Evolutionary conservation across 2,888 invertebrate genomes (phyloP), one percentile per base, ranked within the genome.

Genomic region (Tiphia femorata): DNA sequence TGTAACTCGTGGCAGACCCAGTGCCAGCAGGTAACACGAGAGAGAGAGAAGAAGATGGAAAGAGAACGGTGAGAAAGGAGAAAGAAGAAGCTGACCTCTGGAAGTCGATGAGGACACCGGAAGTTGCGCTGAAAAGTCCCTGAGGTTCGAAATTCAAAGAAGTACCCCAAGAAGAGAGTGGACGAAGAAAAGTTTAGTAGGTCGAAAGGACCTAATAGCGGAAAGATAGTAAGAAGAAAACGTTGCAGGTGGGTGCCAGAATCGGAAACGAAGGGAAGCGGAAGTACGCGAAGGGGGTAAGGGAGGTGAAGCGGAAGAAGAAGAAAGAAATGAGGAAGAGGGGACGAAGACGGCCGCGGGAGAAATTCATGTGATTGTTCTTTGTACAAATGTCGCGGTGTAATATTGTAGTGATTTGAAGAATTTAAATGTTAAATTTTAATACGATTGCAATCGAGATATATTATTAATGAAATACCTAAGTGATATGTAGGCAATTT

Each of bases 301-400:
- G 44, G 7, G 12, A n/a, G n/a, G 20, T 21, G 21, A 20, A 50
- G 2, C 2, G 2, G 23, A 27, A 40, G 20, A 19, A 33, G 12
- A 12, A 42, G 16, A n/a, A 29, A 52, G 19, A 48, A 51, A 37
- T 27, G 38, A 20, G 49, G 23, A 56, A 61, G 50, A 25, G 6
- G 25, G 49, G 47, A 51, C 71, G 70, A 59, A 53, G 50, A 49
- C 49, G 72, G 70, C 69, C 71, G 76, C 66, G 67, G 70, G 49
- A 70, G 50, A 79, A 82, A 80, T 83, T 82, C 81, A 86, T 87
- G 87, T 87, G 87, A 87, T 87, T 87, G 86, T 86, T 87, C 86
- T 86, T 85, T 87, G 87, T 87, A 87, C 87, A 87, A 87, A 81
- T 70, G 58, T 78, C 78, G 81, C 79, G 82, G 79, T 83, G 82